phyloP scores from a whole-genome alignment of 2,113 vertebrate species.

The Verasper variegatus region DNA sequence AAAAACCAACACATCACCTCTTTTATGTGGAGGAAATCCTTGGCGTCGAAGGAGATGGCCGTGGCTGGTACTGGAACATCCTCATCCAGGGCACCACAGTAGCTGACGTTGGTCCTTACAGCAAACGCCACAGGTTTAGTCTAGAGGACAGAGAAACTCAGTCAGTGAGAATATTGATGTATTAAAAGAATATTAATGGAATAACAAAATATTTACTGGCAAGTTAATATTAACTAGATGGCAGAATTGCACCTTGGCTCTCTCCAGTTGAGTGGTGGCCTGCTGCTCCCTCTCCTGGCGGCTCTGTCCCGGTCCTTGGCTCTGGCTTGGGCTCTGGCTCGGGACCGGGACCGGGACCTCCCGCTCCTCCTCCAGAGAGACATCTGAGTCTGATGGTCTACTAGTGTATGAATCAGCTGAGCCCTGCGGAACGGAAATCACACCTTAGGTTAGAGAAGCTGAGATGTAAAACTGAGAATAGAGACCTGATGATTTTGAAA shows the following conservation, averaged over 20 bases:
- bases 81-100: constrained; percentile 96
- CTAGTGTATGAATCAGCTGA: constrained; percentile 99
- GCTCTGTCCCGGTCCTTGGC: constrained; percentile 83
- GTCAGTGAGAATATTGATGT: neutral
- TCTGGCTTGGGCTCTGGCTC: constrained; percentile 84
- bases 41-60: constrained; percentile 97
- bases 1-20: constrained; percentile 83
- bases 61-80: constrained; percentile 98
- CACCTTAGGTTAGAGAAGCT: neutral
- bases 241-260: constrained; percentile 85
- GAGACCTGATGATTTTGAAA: neutral
- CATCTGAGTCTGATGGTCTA: constrained; percentile 99
- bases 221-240: neutral
- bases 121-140: constrained; percentile 97
- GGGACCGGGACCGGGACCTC: constrained; percentile 86
- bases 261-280: constrained; percentile 93
- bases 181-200: too few relatives aligned
- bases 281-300: constrained; percentile 95
- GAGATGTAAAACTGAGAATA: neutral
- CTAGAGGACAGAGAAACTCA: constrained; percentile 67
- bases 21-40: constrained; percentile 99
- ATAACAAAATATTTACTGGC: neutral
- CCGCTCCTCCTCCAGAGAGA: constrained; percentile 97
- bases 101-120: constrained; percentile 97
- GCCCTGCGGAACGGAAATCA: constrained; percentile 81